phyloP scores from a whole-genome alignment of 2,797 vertebrate species.

The Prionace glauca region DNA sequence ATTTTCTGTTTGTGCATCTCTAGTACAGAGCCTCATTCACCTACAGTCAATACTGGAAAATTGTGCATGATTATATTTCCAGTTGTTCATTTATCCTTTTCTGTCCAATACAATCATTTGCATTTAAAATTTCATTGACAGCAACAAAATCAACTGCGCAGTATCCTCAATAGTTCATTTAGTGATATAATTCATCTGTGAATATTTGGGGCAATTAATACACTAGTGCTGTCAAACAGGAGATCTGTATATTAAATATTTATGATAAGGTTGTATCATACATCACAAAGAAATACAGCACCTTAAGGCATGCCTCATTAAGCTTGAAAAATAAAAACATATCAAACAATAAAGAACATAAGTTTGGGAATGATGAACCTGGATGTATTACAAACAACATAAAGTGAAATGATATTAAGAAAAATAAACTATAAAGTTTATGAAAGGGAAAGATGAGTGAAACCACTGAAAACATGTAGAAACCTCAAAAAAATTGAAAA shows the following conservation, averaged over 20 bases:
- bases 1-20: neutral
- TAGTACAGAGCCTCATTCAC: neutral
- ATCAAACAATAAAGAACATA: neutral
- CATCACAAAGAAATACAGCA: neutral
- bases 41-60: neutral
- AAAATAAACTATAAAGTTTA: neutral
- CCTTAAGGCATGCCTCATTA: neutral
- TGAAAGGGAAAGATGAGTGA: neutral
- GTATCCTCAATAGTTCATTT: neutral
- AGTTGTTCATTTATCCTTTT: neutral
- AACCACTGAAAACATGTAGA: neutral
- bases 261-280: neutral
- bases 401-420: neutral
- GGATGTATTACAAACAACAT: neutral
- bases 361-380: neutral
- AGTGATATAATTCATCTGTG: neutral
- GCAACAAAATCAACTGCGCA: neutral
- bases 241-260: neutral
- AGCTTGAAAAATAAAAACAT: neutral
- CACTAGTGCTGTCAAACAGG: neutral
- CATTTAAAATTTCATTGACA: neutral
- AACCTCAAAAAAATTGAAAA: neutral
- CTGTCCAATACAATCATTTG: neutral
- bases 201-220: neutral
- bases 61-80: neutral